These are phyloP conservation scores for Sebastes elongatus DNA, from an alignment of 2,797 vertebrate genomes.

Conservation along the genomic window DNA sequence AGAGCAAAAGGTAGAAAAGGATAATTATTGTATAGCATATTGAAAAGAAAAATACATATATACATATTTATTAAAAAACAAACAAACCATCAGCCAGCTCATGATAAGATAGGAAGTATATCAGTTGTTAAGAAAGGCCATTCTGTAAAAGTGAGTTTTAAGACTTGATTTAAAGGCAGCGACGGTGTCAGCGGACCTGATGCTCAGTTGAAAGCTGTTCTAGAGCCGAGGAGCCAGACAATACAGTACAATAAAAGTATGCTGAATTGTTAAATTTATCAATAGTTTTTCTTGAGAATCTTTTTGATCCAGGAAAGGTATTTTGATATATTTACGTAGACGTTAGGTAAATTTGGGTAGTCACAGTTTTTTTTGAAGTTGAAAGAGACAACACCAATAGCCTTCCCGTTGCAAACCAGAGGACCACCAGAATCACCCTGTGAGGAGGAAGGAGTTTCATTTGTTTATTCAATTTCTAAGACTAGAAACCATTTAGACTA, in stretches of 20 bases:
- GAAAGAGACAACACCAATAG: constrained; percentile 68
- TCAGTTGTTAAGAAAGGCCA: not conserved
- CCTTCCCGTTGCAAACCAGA: constrained; percentile 56
- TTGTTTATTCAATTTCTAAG: not conserved
- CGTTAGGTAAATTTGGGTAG: constrained; percentile 53
- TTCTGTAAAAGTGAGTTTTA: not conserved
- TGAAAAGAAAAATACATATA: too few relatives aligned
- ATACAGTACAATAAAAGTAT: not conserved
- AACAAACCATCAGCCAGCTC: not conserved
- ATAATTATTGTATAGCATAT: not conserved
- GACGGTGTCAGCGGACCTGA: not conserved
- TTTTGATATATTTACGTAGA: constrained; percentile 64
- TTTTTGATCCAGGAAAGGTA: constrained; percentile 42
- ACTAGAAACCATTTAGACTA: not conserved
- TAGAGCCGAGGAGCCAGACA: not conserved
- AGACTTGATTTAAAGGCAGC: not conserved
- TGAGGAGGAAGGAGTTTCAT: not conserved
- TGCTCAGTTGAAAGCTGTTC: not conserved
- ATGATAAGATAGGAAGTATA: not conserved
- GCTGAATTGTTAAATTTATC: not conserved
- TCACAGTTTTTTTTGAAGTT: not conserved
- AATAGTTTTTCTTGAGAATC: not conserved
- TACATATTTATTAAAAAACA: too few relatives aligned
- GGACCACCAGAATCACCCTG: constrained; percentile 77
- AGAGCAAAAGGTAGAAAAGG: not conserved